A percentile compares a stretch with the other conserved stretches of the same genome.
phyloP scores from a whole-genome alignment of 1,140 invertebrate species.

The Rhysida immarginata region DNA sequence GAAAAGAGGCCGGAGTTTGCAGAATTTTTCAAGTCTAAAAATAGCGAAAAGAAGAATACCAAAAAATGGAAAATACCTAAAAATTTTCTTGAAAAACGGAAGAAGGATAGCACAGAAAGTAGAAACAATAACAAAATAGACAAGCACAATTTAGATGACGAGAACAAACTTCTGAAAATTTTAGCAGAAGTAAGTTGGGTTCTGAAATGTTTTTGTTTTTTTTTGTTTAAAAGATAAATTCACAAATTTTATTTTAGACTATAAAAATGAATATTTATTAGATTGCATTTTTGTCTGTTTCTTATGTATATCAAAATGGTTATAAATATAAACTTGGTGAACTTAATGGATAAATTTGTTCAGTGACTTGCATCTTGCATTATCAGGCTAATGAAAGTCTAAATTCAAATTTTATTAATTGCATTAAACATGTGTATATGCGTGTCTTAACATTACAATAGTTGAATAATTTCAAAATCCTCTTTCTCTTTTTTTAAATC shows the following conservation, averaged over 20 bases:
- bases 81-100: neutral
- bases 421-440: too few relatives aligned
- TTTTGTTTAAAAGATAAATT: conserved; percentile 10
- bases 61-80: neutral
- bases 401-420: too few relatives aligned
- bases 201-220: neutral
- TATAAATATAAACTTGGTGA: neutral
- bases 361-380: too few relatives aligned
- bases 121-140: neutral
- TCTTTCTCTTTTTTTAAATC: too few relatives aligned
- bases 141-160: neutral
- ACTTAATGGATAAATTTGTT: neutral
- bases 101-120: neutral
- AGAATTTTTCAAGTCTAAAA: neutral
- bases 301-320: neutral
- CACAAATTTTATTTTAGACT: conserved; percentile 13
- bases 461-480: too few relatives aligned
- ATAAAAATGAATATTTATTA: conserved; percentile 6
- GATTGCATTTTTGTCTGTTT: neutral
- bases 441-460: too few relatives aligned
- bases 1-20: neutral
- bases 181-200: neutral
- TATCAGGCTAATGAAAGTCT: too few relatives aligned
- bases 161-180: neutral
- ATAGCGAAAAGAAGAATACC: neutral